phyloP scores from a whole-genome alignment of 2,888 invertebrate species.

The Gasteruption jaculator region DNA sequence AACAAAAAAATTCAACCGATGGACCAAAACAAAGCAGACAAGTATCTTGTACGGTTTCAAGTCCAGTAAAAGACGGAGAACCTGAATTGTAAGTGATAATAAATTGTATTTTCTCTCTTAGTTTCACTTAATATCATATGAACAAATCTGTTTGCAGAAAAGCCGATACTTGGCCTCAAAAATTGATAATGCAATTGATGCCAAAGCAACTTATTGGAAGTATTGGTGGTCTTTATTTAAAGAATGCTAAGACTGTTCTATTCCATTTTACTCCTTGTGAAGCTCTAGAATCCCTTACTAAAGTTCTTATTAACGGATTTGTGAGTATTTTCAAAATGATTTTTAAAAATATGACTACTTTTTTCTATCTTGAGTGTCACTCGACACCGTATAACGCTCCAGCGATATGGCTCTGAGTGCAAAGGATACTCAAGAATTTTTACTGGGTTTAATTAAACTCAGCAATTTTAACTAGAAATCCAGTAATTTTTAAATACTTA shows the following conservation, averaged over 20 bases:
- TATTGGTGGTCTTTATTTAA: conserved; percentile 82
- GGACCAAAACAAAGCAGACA: conserved; percentile 71
- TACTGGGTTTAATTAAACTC: not conserved
- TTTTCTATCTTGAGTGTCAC: no score
- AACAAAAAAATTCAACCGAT: conserved; percentile 72
- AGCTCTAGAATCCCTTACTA: conserved; percentile 81
- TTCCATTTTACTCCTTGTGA: conserved; percentile 86
- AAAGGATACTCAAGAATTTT: no score
- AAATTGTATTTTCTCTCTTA: conserved; percentile 5
- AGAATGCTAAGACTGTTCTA: conserved; percentile 88
- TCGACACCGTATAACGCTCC: no score
- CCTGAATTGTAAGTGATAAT: conserved; percentile 68
- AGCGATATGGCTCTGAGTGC: no score
- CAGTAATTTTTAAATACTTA: conserved; percentile 13
- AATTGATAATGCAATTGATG: conserved; percentile 90
- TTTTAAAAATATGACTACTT: no score
- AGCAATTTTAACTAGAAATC: not conserved
- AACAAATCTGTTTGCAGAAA: conserved; percentile 55
- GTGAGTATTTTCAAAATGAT: conserved; percentile 63
- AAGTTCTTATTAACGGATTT: conserved; percentile 89
- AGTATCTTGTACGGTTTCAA: conserved; percentile 73
- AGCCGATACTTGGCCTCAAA: conserved; percentile 90
- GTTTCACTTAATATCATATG: not conserved
- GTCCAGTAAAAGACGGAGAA: conserved; percentile 75
- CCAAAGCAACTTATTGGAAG: conserved; percentile 88